A percentile compares a stretch with the other conserved stretches of the same genome.
phyloP scores from a whole-genome alignment of 2,113 vertebrate genomes.

The Egretta garzetta region DNA sequence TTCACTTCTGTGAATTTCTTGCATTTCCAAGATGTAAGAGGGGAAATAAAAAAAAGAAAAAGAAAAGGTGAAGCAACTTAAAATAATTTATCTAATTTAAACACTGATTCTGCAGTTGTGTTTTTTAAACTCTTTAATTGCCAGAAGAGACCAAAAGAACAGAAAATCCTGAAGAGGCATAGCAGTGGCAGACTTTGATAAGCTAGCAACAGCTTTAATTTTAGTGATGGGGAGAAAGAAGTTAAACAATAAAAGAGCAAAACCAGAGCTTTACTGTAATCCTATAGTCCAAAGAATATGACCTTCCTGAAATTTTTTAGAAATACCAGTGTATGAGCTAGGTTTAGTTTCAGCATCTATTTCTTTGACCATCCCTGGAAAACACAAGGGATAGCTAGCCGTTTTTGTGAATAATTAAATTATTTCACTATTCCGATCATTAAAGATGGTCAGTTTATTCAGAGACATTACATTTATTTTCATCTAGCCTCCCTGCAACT shows the following conservation, averaged over 20 bases:
- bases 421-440: not conserved
- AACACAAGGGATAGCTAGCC: not conserved
- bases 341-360: not conserved
- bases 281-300: not conserved
- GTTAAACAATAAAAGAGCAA: not conserved
- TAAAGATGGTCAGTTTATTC: not conserved
- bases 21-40: not conserved
- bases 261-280: not conserved
- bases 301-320: not conserved
- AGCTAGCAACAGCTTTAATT: not conserved
- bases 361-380: not conserved
- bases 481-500: not conserved
- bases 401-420: not conserved
- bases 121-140: not conserved
- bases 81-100: not conserved
- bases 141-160: not conserved
- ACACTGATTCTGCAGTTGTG: not conserved
- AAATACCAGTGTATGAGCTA: not conserved
- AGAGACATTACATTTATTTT: not conserved
- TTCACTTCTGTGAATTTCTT: not conserved
- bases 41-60: not conserved
- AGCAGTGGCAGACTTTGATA: not conserved
- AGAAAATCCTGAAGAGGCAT: not conserved
- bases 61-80: not conserved
- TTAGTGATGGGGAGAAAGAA: not conserved